phyloP scores from a whole-genome alignment of 2,888 invertebrate species.

The Stenchaetothrips biformis region DNA sequence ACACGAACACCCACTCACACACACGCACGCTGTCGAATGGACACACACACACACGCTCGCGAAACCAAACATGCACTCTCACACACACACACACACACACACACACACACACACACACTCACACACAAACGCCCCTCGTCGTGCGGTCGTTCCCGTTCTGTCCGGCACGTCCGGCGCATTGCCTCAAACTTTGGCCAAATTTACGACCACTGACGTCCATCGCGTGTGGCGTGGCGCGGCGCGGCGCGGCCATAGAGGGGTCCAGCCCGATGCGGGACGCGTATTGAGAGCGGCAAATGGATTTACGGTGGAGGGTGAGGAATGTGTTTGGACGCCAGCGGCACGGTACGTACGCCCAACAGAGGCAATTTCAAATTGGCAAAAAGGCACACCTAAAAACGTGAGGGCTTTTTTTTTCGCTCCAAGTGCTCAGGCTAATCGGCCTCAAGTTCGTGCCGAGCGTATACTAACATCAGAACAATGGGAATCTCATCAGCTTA shows the following conservation, averaged over 20 bases:
- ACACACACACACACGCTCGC: background rate
- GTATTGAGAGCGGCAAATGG: background rate
- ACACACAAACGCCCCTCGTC: background rate
- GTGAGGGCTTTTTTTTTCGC: too few species aligned
- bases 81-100: background rate
- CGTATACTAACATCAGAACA: too few species aligned
- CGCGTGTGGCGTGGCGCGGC: background rate
- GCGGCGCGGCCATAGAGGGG: background rate
- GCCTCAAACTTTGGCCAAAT: constrained; percentile 19
- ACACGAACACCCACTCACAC: background rate
- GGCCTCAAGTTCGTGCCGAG: too few species aligned
- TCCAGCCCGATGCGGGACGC: background rate
- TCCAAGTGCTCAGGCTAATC: too few species aligned
- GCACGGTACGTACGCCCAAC: too few species aligned
- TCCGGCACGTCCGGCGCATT: constrained; percentile 13
- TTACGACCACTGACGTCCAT: constrained; percentile 14
- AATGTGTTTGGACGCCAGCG: too few species aligned
- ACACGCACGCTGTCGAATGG: background rate
- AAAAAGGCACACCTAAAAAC: too few species aligned
- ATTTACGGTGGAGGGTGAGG: background rate
- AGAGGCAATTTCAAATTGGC: too few species aligned
- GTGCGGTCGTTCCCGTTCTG: background rate
- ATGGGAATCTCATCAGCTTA: too few species aligned
- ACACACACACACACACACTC: too few species aligned
- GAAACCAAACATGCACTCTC: background rate